phyloP scores from a whole-genome alignment of 2,113 vertebrate genomes.

The Macaca mulatta region DNA sequence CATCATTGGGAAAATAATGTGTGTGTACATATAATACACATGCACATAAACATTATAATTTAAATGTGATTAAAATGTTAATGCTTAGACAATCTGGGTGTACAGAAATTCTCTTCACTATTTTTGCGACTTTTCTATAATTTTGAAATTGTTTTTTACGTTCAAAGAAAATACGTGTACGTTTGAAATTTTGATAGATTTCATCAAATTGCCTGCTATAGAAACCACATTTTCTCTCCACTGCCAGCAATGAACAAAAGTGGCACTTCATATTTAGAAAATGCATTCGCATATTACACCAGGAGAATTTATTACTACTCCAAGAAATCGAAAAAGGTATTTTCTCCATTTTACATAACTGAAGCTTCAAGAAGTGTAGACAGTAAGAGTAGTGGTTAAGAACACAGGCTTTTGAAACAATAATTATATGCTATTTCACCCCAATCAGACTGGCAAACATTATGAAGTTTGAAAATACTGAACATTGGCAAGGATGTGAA shows the following conservation, averaged over 20 bases:
- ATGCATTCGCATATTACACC: neutral
- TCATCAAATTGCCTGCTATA: neutral
- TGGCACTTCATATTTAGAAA: constrained; percentile 19
- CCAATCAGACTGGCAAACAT: constrained; percentile 64
- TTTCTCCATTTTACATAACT: constrained; percentile 51
- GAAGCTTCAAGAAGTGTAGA: constrained; percentile 51
- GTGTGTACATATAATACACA: neutral
- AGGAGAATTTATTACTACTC: neutral
- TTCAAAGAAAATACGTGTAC: constrained; percentile 7
- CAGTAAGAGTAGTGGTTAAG: constrained; percentile 43
- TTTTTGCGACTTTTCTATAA: constrained; percentile 28
- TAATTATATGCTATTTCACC: constrained; percentile 66
- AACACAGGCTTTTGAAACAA: constrained; percentile 56
- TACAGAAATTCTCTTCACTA: neutral
- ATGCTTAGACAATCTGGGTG: neutral
- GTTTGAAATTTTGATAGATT: constrained; percentile 11
- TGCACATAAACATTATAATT: neutral
- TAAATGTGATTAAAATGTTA: neutral
- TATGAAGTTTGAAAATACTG: constrained; percentile 67
- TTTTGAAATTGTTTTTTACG: constrained; percentile 26
- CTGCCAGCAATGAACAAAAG: neutral
- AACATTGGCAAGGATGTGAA: constrained; percentile 45
- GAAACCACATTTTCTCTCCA: neutral
- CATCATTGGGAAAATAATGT: neutral
- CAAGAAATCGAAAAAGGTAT: constrained; percentile 13